A percentile compares a stretch with the other conserved stretches of the same genome.
Evolutionary conservation across 2,888 invertebrate genomes (phyloP).

Genomic region (Thelaira solivaga): DNA sequence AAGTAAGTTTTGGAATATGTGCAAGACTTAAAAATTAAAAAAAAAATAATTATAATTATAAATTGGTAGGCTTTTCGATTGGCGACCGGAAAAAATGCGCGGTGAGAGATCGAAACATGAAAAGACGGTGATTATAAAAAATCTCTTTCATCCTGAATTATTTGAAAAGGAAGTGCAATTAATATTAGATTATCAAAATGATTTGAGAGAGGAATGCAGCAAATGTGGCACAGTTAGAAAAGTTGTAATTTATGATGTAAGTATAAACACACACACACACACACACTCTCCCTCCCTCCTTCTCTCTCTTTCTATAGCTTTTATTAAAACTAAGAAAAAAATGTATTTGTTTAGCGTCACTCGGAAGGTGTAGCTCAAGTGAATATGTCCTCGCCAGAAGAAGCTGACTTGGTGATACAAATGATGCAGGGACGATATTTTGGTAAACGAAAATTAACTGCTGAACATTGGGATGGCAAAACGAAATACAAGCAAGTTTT

Average conservation of each 20-base stretch:
- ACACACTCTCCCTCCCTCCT: too few species aligned
- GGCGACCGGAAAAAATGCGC: conserved; percentile 94
- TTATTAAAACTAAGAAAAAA: too few species aligned
- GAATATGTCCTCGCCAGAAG: conserved; percentile 91
- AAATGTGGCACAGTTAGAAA: conserved; percentile 96
- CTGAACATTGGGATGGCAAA: conserved; percentile 96
- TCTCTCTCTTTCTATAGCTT: too few species aligned
- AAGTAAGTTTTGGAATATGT: conserved; percentile 80
- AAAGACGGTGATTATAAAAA: conserved; percentile 93
- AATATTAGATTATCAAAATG: conserved; percentile 93
- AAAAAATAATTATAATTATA: too few species aligned
- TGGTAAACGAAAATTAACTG: conserved; percentile 89
- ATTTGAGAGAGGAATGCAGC: conserved; percentile 90
- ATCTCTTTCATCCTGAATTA: conserved; percentile 91
- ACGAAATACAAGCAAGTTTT: conserved; percentile 87
- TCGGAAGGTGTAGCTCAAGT: conserved; percentile 96
- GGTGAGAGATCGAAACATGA: conserved; percentile 93
- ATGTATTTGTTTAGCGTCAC: conserved; percentile 86
- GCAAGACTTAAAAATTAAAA: neutral
- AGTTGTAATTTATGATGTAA: conserved; percentile 92
- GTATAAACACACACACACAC: too few species aligned
- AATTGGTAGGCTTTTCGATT: conserved; percentile 87
- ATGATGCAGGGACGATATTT: conserved; percentile 94
- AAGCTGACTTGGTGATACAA: conserved; percentile 92
- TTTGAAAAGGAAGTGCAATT: conserved; percentile 93